A percentile compares a stretch with the other conserved stretches of the same genome.
These are phyloP conservation scores for Columbina picui DNA, from an alignment of 2,113 vertebrate species.

Conservation along the genomic window DNA sequence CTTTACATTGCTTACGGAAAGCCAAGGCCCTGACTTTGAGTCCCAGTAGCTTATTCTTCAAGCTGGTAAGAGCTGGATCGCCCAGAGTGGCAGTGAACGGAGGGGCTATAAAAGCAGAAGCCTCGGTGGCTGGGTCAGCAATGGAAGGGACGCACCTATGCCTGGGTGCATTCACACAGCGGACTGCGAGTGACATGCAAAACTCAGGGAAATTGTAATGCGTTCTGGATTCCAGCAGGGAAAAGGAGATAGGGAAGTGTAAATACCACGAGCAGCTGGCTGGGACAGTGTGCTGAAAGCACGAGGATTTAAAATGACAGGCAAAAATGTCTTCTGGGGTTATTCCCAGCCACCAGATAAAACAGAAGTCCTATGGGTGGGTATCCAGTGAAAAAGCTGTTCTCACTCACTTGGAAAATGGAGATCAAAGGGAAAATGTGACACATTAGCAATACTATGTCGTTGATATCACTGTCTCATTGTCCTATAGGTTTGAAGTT, in stretches of 20 bases:
- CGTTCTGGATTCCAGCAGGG: neutral
- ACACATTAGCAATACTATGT: neutral
- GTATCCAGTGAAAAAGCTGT: neutral
- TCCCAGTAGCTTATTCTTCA: neutral
- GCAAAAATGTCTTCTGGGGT: neutral
- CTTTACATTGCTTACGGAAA: neutral
- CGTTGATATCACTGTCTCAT: constrained; percentile 40
- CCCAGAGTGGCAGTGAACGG: neutral
- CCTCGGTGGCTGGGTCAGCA: neutral
- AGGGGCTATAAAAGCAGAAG: neutral
- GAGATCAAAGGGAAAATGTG: neutral
- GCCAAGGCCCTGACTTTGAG: neutral
- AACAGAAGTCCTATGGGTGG: neutral
- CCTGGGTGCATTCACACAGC: neutral
- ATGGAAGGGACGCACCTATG: neutral
- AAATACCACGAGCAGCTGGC: neutral
- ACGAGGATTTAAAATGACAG: neutral
- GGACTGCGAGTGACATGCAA: neutral
- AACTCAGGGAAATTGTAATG: neutral
- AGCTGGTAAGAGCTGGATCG: neutral
- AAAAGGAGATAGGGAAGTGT: neutral
- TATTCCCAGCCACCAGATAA: neutral
- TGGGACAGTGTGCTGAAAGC: neutral
- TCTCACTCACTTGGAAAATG: neutral
- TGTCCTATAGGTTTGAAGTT: constrained; percentile 86